These are phyloP conservation scores for Morelia viridis DNA, from an alignment of 2,797 vertebrate species.

Conservation along the genomic window DNA sequence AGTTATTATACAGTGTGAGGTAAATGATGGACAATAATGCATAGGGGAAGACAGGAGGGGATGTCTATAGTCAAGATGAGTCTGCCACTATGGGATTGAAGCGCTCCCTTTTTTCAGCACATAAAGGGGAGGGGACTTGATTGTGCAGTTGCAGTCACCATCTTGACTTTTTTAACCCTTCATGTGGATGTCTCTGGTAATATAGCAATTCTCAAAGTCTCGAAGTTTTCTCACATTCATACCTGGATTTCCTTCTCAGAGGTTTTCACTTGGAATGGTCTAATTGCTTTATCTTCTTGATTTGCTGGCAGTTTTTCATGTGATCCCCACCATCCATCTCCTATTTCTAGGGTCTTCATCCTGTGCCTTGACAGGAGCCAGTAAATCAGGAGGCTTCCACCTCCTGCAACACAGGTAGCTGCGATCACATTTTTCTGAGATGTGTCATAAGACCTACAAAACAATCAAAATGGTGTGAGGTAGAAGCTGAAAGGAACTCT, in stretches of 20 bases:
- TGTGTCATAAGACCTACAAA: constrained; percentile 58
- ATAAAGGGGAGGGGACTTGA: not conserved
- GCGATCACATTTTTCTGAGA: constrained; percentile 61
- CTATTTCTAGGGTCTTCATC: constrained; percentile 76
- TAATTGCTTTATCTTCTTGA: constrained; percentile 71
- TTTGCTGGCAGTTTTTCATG: constrained; percentile 67
- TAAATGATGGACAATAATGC: not conserved
- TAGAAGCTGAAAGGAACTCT: not conserved
- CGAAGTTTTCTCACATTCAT: fast-evolving
- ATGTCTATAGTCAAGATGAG: not conserved
- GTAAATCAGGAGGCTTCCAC: constrained; percentile 74
- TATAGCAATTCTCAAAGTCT: not conserved
- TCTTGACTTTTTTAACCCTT: not conserved
- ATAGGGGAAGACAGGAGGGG: not conserved
- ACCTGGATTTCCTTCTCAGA: constrained; percentile 84
- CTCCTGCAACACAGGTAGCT: constrained; percentile 70
- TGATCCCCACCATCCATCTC: constrained; percentile 86
- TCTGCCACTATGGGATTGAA: not conserved
- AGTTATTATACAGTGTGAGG: not conserved
- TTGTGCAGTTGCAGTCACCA: not conserved
- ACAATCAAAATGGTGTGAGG: not conserved
- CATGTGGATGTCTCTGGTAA: not conserved
- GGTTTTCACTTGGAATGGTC: constrained; percentile 78
- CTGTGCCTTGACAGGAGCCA: constrained; percentile 70
- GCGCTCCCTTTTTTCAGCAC: not conserved